Evolutionary conservation across 2,113 vertebrate species (phyloP), one percentile per base, ranked within the genome.

Genomic region (Lynx canadensis): DNA sequence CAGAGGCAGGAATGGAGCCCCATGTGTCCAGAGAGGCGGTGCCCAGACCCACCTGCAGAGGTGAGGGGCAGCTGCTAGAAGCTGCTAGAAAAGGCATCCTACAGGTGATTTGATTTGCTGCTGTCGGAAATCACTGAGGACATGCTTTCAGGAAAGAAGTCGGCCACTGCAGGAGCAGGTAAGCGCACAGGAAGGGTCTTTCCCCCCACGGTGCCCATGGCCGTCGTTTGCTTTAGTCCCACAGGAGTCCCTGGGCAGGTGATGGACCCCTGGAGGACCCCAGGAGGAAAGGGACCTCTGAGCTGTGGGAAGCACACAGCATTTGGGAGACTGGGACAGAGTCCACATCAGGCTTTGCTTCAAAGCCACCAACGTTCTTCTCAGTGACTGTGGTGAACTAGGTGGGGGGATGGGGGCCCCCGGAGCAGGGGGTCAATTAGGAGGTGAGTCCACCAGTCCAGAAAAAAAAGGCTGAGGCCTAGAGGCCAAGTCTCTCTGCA

Each of bases 301-400:
- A 74, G 63, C 45, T 65, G 36, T 6, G 41, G 69, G 57, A 68
- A 57, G 50, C 27, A 7, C n/a, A 23, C 0, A 18, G 66, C 31
- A 69, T 63, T 10, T 25, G 14, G 50, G 73, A 48, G 19, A 48
- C 21, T 0, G 3, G 0, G 2, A 65, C 36, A 48, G 33, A 52
- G 60, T n/a, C 68, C 16, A 23, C 1, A 14, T 23, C 25, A 36
- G 84, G 25, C 7, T 50, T 65, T 31, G 19, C 19, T 63, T 52
- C 33, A 16, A 57, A 55, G 19, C 45, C 7, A 16, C 21, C 23
- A 3, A 16, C 29, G 2, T 69, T 15, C 18, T 3, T 33, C 48
- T 25, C 45, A 9, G 60, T 1, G 36, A 50, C 50, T 2, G 7
- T 2, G 31, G 11, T 66, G 5, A 27, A 21, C 1, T 0, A 13